Evolutionary conservation across 2,888 invertebrate genomes (phyloP).

Genomic region (Apocheima hispidaria): DNA sequence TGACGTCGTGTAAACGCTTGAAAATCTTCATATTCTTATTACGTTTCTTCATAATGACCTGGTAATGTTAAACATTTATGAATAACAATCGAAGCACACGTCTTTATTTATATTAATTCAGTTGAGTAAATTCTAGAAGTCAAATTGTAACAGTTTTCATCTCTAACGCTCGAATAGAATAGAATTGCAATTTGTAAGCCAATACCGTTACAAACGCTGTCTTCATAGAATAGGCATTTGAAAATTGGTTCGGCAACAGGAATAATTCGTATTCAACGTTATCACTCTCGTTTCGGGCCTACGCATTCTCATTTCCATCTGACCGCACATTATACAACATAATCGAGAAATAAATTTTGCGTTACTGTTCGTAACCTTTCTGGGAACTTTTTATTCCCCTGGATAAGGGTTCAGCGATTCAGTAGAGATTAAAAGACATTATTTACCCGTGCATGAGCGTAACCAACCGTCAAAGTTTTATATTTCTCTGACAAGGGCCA

Average conservation of each 20-base stretch:
- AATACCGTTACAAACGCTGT: constrained; percentile 15
- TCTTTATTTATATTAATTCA: not conserved
- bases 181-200: constrained; percentile 16
- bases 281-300: constrained; percentile 47
- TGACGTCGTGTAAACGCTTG: not conserved
- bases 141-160: constrained; percentile 1
- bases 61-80: constrained; percentile 8
- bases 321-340: constrained; percentile 64
- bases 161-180: constrained; percentile 5
- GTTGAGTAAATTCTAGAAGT: not conserved
- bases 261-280: constrained; percentile 53
- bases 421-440: constrained; percentile 81
- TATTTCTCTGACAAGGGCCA: constrained; percentile 77
- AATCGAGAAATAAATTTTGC: constrained; percentile 76
- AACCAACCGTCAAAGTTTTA: constrained; percentile 76
- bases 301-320: constrained; percentile 52
- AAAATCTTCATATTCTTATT: constrained; percentile 10
- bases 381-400: constrained; percentile 69
- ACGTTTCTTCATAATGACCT: constrained; percentile 10
- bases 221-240: constrained; percentile 29
- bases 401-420: constrained; percentile 73
- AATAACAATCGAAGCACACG: constrained; percentile 1
- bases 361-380: constrained; percentile 66
- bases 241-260: constrained; percentile 41
- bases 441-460: constrained; percentile 73